Evolutionary conservation across 2,797 vertebrate species (phyloP), one percentile per base, ranked within the genome.

Genomic region (Cyprinella venusta): DNA sequence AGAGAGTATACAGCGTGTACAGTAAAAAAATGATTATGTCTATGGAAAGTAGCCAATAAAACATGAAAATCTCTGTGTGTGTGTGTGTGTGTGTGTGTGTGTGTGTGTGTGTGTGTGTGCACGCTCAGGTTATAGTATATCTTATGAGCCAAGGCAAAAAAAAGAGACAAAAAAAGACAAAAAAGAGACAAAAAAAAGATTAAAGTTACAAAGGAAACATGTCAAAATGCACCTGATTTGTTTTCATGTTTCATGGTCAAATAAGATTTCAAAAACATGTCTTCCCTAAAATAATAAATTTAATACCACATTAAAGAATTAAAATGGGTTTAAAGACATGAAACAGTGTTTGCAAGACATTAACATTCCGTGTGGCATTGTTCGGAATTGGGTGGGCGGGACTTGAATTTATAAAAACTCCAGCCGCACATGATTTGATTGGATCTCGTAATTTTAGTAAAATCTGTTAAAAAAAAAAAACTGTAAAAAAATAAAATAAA

Each of bases 131-230:
- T 91, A 87, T 91, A 69, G 86, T 88, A 89, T 87, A 89, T 90
- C 86, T 90, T 93, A 94, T 92, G 90, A 93, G 91, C 87, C 87
- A 91, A 90, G 87, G 87, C 76, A 87, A 89, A 30, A n/a, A n/a
- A n/a, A n/a, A 87, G 45, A 42, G 63, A 71, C 68, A 76, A 48
- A 18, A 36, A n/a, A 52, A 89, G 90, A 88, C 26, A 30, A n/a
- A n/a, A n/a, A n/a, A 87, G 45, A 42, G 63, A 71, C 68, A 76
- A 48, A 18, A 36, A 36, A 52, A 24, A 75, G 86, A 84, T 83
- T 81, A 87, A 63, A 61, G 74, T 70, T 84, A 50, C 24, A 33
- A 65, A 65, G 26, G 10, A 78, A 76, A 63, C 19, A 15, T 42
- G 75, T 63, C 56, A 63, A 30, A 30, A 30, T 30, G 26, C 26